These are phyloP conservation scores for Propsilocerus akamusi DNA, from an alignment of 1,140 invertebrate species.

Conservation along the genomic window DNA sequence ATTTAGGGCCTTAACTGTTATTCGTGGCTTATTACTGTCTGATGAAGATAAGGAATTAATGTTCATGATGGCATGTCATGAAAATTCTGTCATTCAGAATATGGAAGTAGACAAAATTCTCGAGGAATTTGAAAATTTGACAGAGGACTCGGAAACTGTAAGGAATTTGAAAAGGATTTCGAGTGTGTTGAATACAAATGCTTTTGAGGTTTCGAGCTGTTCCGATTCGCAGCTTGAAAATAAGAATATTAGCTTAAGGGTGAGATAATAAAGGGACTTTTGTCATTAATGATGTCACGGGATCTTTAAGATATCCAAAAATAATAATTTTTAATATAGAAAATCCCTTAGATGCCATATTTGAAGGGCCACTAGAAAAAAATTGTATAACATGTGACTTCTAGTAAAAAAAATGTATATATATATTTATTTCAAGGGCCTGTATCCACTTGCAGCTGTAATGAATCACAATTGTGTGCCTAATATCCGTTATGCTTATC, in stretches of 20 bases:
- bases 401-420: no score
- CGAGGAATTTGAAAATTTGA: conserved; percentile 1
- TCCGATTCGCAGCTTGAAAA: conserved; percentile 21
- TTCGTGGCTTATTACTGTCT: neutral
- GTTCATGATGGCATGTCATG: neutral
- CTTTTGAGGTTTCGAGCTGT: conserved; percentile 40
- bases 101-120: neutral
- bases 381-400: no score
- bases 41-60: neutral
- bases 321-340: no score
- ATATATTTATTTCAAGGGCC: no score
- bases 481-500: conserved; percentile 43
- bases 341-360: no score
- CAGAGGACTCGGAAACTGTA: neutral
- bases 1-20: neutral
- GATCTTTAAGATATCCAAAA: no score
- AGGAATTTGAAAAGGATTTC: neutral
- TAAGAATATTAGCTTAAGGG: conserved; percentile 29
- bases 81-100: neutral
- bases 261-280: no score
- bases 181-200: conserved; percentile 40
- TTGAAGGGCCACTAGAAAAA: no score
- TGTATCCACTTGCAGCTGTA: conserved; percentile 47
- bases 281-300: no score
- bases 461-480: conserved; percentile 51